These are phyloP conservation scores for Mimachlamys varia DNA, from an alignment of 2,888 invertebrate species.

Conservation along the genomic window DNA sequence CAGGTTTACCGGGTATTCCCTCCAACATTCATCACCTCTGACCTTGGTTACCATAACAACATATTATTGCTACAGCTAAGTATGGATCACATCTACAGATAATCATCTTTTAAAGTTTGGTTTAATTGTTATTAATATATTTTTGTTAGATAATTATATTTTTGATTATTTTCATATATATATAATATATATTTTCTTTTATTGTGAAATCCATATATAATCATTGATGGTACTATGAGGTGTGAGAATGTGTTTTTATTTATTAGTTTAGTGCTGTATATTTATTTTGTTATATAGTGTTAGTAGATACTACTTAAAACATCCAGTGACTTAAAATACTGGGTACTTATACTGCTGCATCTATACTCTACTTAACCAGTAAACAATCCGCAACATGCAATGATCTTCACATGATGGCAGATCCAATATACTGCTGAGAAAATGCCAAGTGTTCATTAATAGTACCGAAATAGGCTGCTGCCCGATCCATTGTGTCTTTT, in stretches of 20 bases:
- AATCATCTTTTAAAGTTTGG: not conserved
- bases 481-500: too few species aligned
- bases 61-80: too few species aligned
- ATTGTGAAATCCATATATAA: slow-evolving; percentile 22
- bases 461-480: too few species aligned
- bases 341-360: too few species aligned
- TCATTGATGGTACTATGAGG: not conserved
- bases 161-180: not conserved
- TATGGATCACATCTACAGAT: not conserved
- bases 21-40: not conserved
- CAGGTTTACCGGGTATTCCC: too few species aligned
- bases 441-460: too few species aligned
- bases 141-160: slow-evolving; percentile 24
- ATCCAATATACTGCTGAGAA: too few species aligned
- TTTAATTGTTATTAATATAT: slow-evolving; percentile 25
- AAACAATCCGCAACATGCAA: too few species aligned
- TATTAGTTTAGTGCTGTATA: not conserved
- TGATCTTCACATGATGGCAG: too few species aligned
- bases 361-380: too few species aligned
- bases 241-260: not conserved
- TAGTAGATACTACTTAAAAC: too few species aligned
- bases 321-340: too few species aligned
- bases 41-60: not conserved
- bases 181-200: not conserved
- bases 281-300: not conserved